Conservation (phyloP, 2,797 vertebrate genomes). For the Pseudochromis fuscus region DNA sequence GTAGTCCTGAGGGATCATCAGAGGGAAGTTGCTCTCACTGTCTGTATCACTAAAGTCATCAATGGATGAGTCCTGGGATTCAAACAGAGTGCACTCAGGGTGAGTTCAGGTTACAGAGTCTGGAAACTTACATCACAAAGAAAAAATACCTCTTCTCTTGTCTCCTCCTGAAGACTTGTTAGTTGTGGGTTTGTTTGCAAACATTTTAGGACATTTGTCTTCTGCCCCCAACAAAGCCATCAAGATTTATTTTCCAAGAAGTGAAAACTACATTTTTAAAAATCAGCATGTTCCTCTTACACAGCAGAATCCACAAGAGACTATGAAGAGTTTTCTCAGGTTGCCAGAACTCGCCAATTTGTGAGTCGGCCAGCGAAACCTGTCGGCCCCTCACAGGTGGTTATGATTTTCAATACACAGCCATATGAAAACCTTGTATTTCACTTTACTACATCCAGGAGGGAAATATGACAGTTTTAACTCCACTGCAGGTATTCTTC, state of each 20-base stretch:
- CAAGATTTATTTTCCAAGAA: not conserved
- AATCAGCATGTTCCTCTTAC: not conserved
- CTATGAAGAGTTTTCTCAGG: not conserved
- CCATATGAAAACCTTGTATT: too few relatives aligned
- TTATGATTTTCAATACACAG: too few relatives aligned
- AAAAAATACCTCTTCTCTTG: not conserved
- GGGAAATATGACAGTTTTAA: too few relatives aligned
- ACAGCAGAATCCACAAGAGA: not conserved
- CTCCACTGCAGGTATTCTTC: too few relatives aligned
- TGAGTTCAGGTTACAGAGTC: slow-evolving; percentile 14
- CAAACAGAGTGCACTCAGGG: slow-evolving; percentile 35
- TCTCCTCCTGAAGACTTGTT: not conserved
- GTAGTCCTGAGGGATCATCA: slow-evolving; percentile 91
- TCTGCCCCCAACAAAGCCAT: not conserved
- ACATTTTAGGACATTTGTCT: not conserved
- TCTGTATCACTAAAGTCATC: slow-evolving; percentile 89
- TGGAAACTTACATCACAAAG: not conserved
- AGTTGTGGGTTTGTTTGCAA: not conserved
- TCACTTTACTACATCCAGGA: too few relatives aligned
- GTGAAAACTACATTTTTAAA: not conserved
- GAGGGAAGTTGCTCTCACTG: slow-evolving; percentile 87
- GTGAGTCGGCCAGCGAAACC: too few relatives aligned
- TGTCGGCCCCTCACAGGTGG: too few relatives aligned
- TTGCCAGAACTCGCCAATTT: too few relatives aligned
- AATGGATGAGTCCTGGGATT: slow-evolving; percentile 86